These are phyloP conservation scores for Chauna torquata DNA, from an alignment of 2,113 vertebrate genomes.

Conservation along the genomic window DNA sequence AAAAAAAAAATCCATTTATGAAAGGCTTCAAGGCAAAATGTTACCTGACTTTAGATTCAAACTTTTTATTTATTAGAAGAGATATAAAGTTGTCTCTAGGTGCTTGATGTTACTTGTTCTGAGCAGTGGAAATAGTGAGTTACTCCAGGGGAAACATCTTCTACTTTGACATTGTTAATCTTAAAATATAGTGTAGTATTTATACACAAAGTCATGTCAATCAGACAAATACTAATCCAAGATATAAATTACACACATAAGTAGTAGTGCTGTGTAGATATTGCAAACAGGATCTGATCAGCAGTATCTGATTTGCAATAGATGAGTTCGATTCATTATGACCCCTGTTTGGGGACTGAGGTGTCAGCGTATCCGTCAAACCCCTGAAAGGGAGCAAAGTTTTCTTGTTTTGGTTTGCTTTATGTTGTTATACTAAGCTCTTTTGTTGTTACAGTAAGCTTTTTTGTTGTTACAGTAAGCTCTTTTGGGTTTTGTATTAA, in stretches of 20 bases:
- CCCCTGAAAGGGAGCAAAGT: background rate
- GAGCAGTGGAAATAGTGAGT: conserved; percentile 10
- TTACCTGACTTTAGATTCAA: conserved; percentile 59
- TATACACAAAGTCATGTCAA: background rate
- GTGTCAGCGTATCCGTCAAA: background rate
- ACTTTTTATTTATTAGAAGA: conserved; percentile 66
- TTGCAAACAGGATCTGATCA: background rate
- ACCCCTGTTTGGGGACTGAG: background rate
- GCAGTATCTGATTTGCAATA: background rate
- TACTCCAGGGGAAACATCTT: conserved; percentile 39
- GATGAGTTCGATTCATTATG: background rate
- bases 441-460: background rate
- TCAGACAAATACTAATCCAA: background rate
- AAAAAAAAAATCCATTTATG: conserved; percentile 59
- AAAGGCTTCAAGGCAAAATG: conserved; percentile 71
- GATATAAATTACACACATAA: background rate
- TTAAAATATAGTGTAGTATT: background rate
- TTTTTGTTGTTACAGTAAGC: background rate
- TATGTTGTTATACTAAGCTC: background rate
- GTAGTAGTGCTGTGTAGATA: background rate
- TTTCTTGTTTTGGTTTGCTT: background rate
- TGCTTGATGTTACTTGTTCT: conserved; percentile 28
- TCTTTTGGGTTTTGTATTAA: background rate
- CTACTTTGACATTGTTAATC: background rate
- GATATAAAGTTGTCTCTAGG: background rate